These are phyloP conservation scores for Okamejei kenojei DNA, from an alignment of 2,797 vertebrate genomes.

Conservation along the genomic window DNA sequence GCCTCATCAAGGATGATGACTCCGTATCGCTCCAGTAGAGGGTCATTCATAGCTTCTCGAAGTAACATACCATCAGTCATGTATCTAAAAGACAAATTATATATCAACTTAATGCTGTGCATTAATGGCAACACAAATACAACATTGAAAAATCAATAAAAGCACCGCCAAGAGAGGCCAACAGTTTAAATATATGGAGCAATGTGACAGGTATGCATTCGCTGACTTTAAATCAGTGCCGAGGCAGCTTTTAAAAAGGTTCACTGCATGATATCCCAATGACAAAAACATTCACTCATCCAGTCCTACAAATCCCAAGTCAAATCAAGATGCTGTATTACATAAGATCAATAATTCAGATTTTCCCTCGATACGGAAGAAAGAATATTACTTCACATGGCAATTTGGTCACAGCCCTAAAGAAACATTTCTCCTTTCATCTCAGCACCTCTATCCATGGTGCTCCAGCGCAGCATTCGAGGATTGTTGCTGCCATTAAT, in stretches of 20 bases:
- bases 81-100: slow-evolving; percentile 59
- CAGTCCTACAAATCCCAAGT: neutral
- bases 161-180: neutral
- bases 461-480: neutral
- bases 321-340: neutral
- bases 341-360: neutral
- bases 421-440: neutral
- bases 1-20: slow-evolving; percentile 95
- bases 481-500: neutral
- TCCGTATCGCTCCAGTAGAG: slow-evolving; percentile 86
- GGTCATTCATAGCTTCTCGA: slow-evolving; percentile 95
- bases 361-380: neutral
- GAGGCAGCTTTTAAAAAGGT: neutral
- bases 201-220: neutral
- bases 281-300: neutral
- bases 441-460: neutral
- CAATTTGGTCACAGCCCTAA: neutral
- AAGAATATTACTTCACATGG: neutral
- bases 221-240: neutral
- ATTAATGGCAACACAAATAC: neutral
- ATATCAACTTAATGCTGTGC: neutral
- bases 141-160: neutral
- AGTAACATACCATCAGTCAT: slow-evolving; percentile 97
- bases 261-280: neutral
- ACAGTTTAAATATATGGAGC: neutral